phyloP scores from a whole-genome alignment of 2,888 invertebrate genomes.

The Mamestra brassicae region DNA sequence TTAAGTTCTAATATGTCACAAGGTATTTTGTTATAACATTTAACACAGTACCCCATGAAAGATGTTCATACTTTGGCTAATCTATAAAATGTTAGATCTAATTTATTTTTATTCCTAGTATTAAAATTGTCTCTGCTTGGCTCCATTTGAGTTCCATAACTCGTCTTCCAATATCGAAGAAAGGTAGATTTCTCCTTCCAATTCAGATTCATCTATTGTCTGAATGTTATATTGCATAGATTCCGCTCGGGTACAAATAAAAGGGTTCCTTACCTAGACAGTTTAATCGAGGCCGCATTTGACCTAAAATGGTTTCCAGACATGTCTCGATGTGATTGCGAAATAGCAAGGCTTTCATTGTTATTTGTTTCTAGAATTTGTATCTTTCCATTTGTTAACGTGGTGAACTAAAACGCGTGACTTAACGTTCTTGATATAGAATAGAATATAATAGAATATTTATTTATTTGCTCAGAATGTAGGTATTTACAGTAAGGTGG shows the following conservation, averaged over 20 bases:
- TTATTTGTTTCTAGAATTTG: conserved; percentile 18
- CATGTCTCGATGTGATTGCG: conserved; percentile 38
- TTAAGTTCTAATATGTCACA: too few species aligned
- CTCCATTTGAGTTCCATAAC: neutral
- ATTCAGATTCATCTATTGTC: conserved; percentile 41
- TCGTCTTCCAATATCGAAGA: neutral
- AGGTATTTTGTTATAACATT: too few species aligned
- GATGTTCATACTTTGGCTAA: too few species aligned
- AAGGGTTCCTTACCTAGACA: conserved; percentile 49
- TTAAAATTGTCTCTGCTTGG: too few species aligned
- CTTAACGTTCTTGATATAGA: neutral
- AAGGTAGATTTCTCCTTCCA: neutral
- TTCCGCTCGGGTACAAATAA: conserved; percentile 41
- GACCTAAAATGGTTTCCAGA: conserved; percentile 46
- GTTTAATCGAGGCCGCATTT: conserved; percentile 56
- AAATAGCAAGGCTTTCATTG: conserved; percentile 25
- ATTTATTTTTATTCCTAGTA: too few species aligned
- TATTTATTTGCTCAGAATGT: too few species aligned
- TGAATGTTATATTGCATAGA: conserved; percentile 37
- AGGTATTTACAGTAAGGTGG: too few species aligned
- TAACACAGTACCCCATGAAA: too few species aligned
- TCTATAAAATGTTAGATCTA: too few species aligned
- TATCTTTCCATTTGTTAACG: neutral
- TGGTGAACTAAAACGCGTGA: neutral
- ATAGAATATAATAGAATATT: too few species aligned